These are phyloP conservation scores for Cheilosia grossa DNA, from an alignment of 2,888 invertebrate species.

Conservation along the genomic window DNA sequence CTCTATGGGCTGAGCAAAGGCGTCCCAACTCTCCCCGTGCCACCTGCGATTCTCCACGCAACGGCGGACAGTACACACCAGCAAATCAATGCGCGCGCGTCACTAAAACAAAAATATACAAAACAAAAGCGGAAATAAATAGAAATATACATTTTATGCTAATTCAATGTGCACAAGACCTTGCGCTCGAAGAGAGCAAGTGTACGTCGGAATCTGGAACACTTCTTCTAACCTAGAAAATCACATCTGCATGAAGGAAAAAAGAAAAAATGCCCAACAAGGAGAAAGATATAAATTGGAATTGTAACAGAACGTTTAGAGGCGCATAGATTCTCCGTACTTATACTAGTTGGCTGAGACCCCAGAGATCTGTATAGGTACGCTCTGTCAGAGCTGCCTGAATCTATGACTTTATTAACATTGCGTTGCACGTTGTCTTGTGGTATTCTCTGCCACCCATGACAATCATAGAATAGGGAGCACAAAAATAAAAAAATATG, in stretches of 20 bases:
- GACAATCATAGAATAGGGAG: constrained; percentile 54
- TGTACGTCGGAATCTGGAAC: constrained; percentile 55
- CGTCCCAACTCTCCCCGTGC: constrained; percentile 26
- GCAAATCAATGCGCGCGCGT: constrained; percentile 62
- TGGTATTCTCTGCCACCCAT: constrained; percentile 64
- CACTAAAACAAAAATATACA: constrained; percentile 32
- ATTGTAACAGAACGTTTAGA: constrained; percentile 60
- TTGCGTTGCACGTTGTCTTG: constrained; percentile 34
- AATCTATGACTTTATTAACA: constrained; percentile 71
- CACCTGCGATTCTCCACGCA: constrained; percentile 66
- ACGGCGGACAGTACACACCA: constrained; percentile 41
- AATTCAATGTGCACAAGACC: constrained; percentile 53
- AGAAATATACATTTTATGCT: constrained; percentile 48
- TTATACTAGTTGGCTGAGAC: constrained; percentile 16
- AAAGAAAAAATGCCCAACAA: constrained; percentile 25
- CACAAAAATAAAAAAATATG: constrained; percentile 48
- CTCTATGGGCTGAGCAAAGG: constrained; percentile 1
- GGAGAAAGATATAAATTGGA: constrained; percentile 57
- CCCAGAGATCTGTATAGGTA: too few species aligned
- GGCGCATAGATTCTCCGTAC: constrained; percentile 15
- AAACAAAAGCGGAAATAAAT: constrained; percentile 40
- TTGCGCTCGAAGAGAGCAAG: constrained; percentile 23
- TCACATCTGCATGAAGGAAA: constrained; percentile 70
- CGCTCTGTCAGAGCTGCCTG: constrained; percentile 33
- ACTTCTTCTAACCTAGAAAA: constrained; percentile 72